phyloP scores from a whole-genome alignment of 1,140 invertebrate species.

The Leptonema lineaticorne region DNA sequence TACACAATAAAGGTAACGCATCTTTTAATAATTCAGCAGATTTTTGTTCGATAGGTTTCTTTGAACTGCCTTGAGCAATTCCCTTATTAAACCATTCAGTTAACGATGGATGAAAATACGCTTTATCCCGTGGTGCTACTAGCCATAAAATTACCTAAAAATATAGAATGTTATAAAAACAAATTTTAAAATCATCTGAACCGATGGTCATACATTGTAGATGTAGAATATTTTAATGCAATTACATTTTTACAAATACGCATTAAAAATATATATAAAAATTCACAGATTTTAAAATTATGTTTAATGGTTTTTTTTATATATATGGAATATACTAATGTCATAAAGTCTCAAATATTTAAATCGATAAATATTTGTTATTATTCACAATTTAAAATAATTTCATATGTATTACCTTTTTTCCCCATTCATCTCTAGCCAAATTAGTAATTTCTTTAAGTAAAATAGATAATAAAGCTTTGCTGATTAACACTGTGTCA shows the following conservation, averaged over 20 bases:
- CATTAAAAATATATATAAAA: no score
- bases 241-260: no score
- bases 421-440: constrained; percentile 70
- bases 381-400: background rate
- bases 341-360: background rate
- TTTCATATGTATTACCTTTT: constrained; percentile 55
- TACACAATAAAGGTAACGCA: constrained; percentile 64
- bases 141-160: constrained; percentile 74
- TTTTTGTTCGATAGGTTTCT: constrained; percentile 74
- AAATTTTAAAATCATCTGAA: no score
- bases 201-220: no score
- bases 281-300: no score
- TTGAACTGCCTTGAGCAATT: constrained; percentile 69
- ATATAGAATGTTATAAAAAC: no score
- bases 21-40: constrained; percentile 72
- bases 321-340: no score
- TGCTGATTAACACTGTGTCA: constrained; percentile 87
- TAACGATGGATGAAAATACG: constrained; percentile 73
- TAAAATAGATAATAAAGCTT: constrained; percentile 76
- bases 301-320: no score
- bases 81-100: constrained; percentile 72
- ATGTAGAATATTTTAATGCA: no score
- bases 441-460: constrained; percentile 71
- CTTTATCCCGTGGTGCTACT: constrained; percentile 73
- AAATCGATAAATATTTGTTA: background rate